Evolutionary conservation across 2,888 invertebrate species (phyloP).

Genomic region (Agrochola lota): DNA sequence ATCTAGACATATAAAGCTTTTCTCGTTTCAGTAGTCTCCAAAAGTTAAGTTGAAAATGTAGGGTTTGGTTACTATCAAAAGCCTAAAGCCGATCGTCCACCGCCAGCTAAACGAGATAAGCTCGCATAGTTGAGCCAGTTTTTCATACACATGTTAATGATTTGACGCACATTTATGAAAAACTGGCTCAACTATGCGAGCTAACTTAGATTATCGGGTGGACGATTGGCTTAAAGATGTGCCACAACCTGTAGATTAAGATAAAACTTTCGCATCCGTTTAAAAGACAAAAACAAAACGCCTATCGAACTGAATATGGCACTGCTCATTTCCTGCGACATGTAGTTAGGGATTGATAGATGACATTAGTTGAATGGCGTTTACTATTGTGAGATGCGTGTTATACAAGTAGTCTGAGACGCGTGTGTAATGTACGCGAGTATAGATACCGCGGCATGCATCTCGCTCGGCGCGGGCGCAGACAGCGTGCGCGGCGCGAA

Average conservation of each 20-base stretch:
- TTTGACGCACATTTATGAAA: too few relatives aligned
- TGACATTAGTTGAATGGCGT: conserved; percentile 54
- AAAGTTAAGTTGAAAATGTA: not conserved
- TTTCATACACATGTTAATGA: too few relatives aligned
- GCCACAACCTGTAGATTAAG: not conserved
- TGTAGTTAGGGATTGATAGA: conserved; percentile 22
- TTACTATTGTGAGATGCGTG: conserved; percentile 61
- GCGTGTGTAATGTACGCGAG: conserved; percentile 57
- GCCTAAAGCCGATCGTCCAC: too few relatives aligned
- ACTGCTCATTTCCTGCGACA: not conserved
- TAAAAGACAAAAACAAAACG: not conserved
- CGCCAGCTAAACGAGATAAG: too few relatives aligned
- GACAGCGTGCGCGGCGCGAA: conserved; percentile 72
- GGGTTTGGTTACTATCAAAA: not conserved
- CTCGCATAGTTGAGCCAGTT: too few relatives aligned
- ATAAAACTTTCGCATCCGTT: not conserved
- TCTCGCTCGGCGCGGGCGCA: conserved; percentile 30
- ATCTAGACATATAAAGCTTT: not conserved
- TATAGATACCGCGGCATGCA: conserved; percentile 55
- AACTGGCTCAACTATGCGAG: too few relatives aligned
- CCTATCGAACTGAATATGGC: not conserved
- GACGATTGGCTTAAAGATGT: too few relatives aligned
- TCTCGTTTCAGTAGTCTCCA: not conserved
- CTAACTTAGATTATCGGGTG: too few relatives aligned
- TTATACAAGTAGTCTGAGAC: conserved; percentile 50